Conservation (phyloP, 1,140 invertebrate genomes). For the Dendrolimus kikuchii region DNA sequence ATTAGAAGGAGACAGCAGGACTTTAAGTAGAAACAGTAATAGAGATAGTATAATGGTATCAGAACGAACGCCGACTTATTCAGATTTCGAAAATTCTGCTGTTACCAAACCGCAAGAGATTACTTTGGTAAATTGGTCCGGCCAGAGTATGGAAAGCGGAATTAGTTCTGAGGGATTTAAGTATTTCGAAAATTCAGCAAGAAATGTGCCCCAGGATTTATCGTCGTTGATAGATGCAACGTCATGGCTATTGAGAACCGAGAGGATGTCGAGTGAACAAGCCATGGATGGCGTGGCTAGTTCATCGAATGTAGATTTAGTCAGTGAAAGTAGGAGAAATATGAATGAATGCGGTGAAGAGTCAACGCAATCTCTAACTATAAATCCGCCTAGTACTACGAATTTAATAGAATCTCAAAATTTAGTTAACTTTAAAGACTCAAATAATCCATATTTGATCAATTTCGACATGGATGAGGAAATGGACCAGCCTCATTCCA, state of each 20-base stretch:
- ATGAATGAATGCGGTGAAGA: neutral
- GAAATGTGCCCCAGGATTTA: conserved; percentile 45
- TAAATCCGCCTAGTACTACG: conserved; percentile 41
- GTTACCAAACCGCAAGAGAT: conserved; percentile 46
- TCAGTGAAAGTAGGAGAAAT: too few species aligned
- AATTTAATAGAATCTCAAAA: conserved; percentile 57
- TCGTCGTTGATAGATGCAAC: conserved; percentile 48
- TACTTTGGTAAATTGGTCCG: conserved; percentile 35
- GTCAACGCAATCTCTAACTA: conserved; percentile 26
- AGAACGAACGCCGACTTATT: conserved; percentile 40
- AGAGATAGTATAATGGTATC: conserved; percentile 25
- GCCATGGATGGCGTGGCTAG: conserved; percentile 18
- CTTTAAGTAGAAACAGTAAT: conserved; percentile 32
- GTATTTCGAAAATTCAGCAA: conserved; percentile 43
- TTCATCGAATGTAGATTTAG: conserved; percentile 14
- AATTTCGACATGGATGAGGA: conserved; percentile 52
- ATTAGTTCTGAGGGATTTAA: conserved; percentile 46
- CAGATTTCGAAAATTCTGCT: conserved; percentile 51
- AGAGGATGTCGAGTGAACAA: conserved; percentile 39
- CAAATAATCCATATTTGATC: conserved; percentile 34
- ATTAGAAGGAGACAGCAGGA: conserved; percentile 46
- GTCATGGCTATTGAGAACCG: conserved; percentile 40
- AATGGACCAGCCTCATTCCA: conserved; percentile 61
- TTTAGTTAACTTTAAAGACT: conserved; percentile 28
- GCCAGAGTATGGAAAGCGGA: conserved; percentile 39